These are phyloP conservation scores for Phrixothrix hirtus DNA, from an alignment of 2,888 invertebrate genomes.

Conservation along the genomic window DNA sequence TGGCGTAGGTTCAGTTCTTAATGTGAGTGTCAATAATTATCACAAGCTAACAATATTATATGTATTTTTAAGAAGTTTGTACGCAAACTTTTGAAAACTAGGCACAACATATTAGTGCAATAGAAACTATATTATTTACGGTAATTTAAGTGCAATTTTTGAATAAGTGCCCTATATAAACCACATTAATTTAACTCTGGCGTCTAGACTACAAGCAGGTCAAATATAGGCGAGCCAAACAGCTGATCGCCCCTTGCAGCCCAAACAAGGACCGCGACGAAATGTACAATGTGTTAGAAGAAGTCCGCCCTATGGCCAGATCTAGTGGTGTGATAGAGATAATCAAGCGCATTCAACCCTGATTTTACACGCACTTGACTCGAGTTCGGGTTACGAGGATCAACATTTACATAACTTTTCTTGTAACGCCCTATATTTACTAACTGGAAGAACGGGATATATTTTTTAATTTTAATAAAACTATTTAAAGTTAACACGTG, in stretches of 20 bases:
- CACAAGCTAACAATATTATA: too few relatives aligned
- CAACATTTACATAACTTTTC: constrained; percentile 51
- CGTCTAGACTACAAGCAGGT: constrained; percentile 48
- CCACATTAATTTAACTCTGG: constrained; percentile 40
- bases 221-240: constrained; percentile 53
- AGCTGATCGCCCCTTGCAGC: constrained; percentile 54
- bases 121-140: too few relatives aligned
- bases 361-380: constrained; percentile 67
- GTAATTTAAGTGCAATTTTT: constrained; percentile 11
- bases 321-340: constrained; percentile 48
- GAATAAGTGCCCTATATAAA: constrained; percentile 26
- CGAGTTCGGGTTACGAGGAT: constrained; percentile 46
- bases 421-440: constrained; percentile 38
- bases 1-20: too few relatives aligned
- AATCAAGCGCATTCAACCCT: constrained; percentile 54
- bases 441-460: constrained; percentile 26
- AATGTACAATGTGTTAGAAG: constrained; percentile 30
- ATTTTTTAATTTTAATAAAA: too few relatives aligned
- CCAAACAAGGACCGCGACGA: constrained; percentile 40
- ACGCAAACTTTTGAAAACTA: too few relatives aligned
- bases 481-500: too few relatives aligned
- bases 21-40: too few relatives aligned
- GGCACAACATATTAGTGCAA: too few relatives aligned
- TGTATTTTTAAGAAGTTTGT: too few relatives aligned
- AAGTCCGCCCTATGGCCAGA: constrained; percentile 35